phyloP scores from a whole-genome alignment of 2,797 vertebrate genomes.

The Labeo calbasu region DNA sequence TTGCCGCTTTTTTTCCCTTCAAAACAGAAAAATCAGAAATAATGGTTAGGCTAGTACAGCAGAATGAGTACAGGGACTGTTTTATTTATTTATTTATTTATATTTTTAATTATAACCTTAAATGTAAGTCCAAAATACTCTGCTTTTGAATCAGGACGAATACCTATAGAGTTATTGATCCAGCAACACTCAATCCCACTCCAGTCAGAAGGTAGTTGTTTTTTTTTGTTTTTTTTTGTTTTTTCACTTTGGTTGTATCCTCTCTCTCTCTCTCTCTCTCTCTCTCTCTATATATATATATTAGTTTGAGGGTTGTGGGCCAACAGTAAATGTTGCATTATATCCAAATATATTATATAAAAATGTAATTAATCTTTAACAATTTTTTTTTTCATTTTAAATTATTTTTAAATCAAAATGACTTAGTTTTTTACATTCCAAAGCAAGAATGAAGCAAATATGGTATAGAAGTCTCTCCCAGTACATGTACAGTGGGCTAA shows the following conservation, averaged over 20 bases:
- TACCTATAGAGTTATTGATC: not conserved
- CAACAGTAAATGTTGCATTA: too few relatives aligned
- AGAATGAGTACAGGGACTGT: not conserved
- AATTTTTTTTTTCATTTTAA: not conserved
- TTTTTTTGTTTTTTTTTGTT: too few relatives aligned
- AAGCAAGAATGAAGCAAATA: too few relatives aligned
- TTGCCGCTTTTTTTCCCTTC: not conserved
- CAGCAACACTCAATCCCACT: not conserved
- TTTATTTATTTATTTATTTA: not conserved
- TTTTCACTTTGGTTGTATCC: too few relatives aligned
- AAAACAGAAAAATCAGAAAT: not conserved
- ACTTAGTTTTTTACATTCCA: too few relatives aligned
- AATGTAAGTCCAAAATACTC: not conserved
- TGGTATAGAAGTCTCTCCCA: not conserved
- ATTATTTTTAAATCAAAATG: too few relatives aligned
- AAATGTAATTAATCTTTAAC: not conserved
- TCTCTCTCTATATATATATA: too few relatives aligned
- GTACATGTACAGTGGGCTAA: too few relatives aligned
- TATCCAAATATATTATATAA: too few relatives aligned
- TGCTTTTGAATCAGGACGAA: not conserved
- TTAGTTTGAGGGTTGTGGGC: too few relatives aligned
- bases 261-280: too few relatives aligned
- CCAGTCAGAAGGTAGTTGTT: not conserved
- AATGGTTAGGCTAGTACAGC: not conserved
- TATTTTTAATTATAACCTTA: too few relatives aligned